A percentile compares a stretch with the other conserved stretches of the same genome.
phyloP scores from a whole-genome alignment of 2,888 invertebrate genomes.

The Dynastes maya region DNA sequence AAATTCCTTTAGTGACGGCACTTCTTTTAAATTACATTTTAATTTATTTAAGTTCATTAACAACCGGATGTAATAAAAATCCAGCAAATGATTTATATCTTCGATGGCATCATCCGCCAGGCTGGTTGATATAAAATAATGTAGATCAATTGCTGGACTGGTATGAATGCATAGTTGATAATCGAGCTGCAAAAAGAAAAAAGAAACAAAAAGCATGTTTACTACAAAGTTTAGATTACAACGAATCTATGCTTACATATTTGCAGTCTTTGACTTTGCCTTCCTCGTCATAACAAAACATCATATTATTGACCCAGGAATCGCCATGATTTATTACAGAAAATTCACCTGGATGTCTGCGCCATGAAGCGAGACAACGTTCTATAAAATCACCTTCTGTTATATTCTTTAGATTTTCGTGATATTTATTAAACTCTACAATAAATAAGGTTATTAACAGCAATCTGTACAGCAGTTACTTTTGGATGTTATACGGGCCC shows the following conservation, averaged over 20 bases:
- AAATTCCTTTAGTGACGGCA: constrained; percentile 64
- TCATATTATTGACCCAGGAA: constrained; percentile 73
- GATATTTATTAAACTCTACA: constrained; percentile 67
- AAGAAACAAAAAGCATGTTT: neutral
- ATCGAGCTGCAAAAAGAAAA: constrained; percentile 69
- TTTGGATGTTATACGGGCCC: no score
- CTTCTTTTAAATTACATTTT: constrained; percentile 62
- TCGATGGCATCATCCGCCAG: constrained; percentile 62
- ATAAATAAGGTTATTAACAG: constrained; percentile 7
- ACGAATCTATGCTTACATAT: constrained; percentile 65
- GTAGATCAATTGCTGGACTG: constrained; percentile 70
- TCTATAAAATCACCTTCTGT: constrained; percentile 41
- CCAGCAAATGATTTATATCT: constrained; percentile 62
- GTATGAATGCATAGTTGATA: constrained; percentile 69
- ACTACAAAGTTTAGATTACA: neutral
- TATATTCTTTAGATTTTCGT: constrained; percentile 67
- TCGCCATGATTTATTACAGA: constrained; percentile 73
- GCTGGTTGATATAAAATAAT: constrained; percentile 71
- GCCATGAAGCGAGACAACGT: constrained; percentile 58
- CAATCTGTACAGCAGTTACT: neutral
- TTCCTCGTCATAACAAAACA: constrained; percentile 70
- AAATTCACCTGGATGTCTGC: constrained; percentile 63
- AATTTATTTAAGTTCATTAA: constrained; percentile 61
- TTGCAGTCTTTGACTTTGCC: constrained; percentile 66
- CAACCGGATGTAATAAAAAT: constrained; percentile 64